Percentiles rank a stretch among this genome's conserved stretches.
Evolutionary conservation across 2,113 vertebrate genomes (phyloP).

Genomic region (Anoura caudifer): DNA sequence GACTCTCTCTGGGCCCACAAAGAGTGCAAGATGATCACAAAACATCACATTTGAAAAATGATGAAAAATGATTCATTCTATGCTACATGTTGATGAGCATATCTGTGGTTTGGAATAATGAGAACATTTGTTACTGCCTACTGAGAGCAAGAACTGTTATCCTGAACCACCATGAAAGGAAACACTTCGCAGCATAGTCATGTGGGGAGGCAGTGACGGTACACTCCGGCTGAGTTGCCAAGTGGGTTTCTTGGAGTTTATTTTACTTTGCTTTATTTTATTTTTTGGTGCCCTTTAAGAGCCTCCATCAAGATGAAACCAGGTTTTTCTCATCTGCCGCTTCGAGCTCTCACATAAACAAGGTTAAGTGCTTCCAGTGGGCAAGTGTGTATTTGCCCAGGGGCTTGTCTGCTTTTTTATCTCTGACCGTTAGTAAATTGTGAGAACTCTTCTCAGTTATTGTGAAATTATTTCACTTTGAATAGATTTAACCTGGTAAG

Average conservation of each 20-base stretch:
- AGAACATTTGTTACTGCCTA: neutral
- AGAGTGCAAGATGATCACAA: neutral
- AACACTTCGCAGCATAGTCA: too few relatives aligned
- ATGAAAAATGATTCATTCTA: neutral
- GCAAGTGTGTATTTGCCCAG: neutral
- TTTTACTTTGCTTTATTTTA: neutral
- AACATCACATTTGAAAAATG: neutral
- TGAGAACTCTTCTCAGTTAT: neutral
- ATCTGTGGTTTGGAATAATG: neutral
- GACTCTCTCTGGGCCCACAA: neutral
- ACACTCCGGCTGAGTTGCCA: neutral
- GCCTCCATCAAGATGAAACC: neutral
- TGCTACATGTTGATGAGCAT: neutral
- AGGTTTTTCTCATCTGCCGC: neutral
- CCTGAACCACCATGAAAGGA: fast-evolving
- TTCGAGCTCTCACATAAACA: neutral
- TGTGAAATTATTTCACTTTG: neutral
- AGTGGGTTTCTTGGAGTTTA: neutral
- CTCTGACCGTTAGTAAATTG: neutral
- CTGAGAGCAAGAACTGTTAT: neutral
- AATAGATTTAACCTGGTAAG: neutral
- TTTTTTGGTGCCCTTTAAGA: neutral
- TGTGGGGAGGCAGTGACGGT: too few relatives aligned
- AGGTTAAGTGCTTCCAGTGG: neutral
- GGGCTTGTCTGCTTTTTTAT: neutral